Evolutionary conservation across 2,797 vertebrate genomes (phyloP), one percentile per base, ranked within the genome.

Genomic region (Hydrocynus forskahlii): DNA sequence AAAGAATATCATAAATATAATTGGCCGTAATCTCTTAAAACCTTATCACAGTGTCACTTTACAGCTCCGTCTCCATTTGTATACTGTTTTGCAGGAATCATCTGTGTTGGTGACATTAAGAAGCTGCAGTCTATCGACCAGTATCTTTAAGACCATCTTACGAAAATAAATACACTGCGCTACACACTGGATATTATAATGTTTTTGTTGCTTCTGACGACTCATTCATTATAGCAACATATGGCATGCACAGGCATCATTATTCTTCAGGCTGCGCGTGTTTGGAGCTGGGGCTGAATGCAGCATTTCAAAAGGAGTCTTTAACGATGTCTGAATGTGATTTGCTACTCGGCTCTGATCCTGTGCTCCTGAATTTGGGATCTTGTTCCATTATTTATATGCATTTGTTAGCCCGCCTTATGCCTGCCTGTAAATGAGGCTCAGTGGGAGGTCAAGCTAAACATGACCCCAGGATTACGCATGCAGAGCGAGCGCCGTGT

Each of bases 361-460:
- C 25, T 16, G 60, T 5, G 7, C 23, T 29, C 54, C 68, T 69
- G 74, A 78, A 86, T 81, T 85, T 66, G 55, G 63, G 45, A 82
- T 76, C 69, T 72, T 35, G 29, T 69, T 84, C 59, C 71, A 81
- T 83, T 87, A 88, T 86, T 84, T 83, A 86, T 85, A 76, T 68
- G 80, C 16, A 63, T 84, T 78, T 81, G 79, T 83, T 83, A 83
- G 62, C 59, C 71, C 60, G 74, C 59, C 81, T 78, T 71, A 75
- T 40, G 38, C 75, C 68, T 29, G 78, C 74, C 17, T 43, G 78
- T 82, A 85, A 87, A 87, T 84, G 79, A 86, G 84, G 77, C 74
- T 25, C 84, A 81, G 76, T 81, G 85, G 82, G 85, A 86, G 82
- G 82, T 77, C 83, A 83, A 64, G 64, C 75, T 81, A 55, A 83